Base-by-base conservation (phyloP, 2,888 invertebrate genomes). In the Leptopilina myrica region DNA sequence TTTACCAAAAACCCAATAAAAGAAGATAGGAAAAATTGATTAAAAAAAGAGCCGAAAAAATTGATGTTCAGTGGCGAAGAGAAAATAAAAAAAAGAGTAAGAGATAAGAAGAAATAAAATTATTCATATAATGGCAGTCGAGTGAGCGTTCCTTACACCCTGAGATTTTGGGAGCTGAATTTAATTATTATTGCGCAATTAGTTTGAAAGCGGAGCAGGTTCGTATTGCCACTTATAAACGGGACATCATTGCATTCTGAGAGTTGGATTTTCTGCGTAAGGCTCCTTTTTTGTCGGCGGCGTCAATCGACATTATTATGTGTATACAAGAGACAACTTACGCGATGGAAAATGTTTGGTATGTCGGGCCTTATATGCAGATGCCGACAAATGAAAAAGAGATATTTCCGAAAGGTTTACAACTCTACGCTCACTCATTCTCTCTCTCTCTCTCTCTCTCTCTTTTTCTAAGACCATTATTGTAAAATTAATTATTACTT, bases 101-200 rank as follows among this genome's bases (percentile, higher is more conserved):
- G 43, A 43, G 49, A 11, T 11, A 67, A 46, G 15, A 67, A 46
- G 49, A 20, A 14, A 26, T 49, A 69, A 15, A 69, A 53, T 69
- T 49, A 53, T 26, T 20, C 43, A 33, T 33, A 33, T 33, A 33
- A 33, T 33, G 3, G 33, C 5, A 33, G 3, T 33, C 33, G 33
- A 33, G 33, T 33, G 33, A 33, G 77, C 20, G 67, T 56, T 76
- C 2, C 33, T 56, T 73, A 82, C 79, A 79, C 78, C 76, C 77
- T 81, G 82, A 80, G 82, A 83, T 83, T 33, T 84, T 80, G 77
- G 77, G 79, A 77, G 66, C 62, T 78, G 78, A 83, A 84, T 85
- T 88, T 87, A 86, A 88, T 87, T 88, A 87, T 87, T 86, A 84
- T 83, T 81, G 84, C 80, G 83, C 87, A 86, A 88, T 87, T 88